phyloP scores from a whole-genome alignment of 2,888 invertebrate genomes.

The Drosophila multiciliata region DNA sequence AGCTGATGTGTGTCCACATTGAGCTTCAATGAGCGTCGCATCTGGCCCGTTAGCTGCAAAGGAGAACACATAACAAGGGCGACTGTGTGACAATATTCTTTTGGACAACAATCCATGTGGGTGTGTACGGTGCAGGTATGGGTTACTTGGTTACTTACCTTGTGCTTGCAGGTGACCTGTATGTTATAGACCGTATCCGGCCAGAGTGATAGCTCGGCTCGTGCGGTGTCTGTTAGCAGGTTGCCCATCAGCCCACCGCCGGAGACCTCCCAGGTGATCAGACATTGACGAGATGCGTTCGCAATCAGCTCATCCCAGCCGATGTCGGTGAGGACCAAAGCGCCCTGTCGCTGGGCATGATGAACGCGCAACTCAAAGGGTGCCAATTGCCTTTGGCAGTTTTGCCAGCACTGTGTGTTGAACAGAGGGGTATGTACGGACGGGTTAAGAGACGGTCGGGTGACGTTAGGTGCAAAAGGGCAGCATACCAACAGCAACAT shows the following conservation, averaged over 20 bases:
- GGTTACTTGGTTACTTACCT: constrained; percentile 72
- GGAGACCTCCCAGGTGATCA: constrained; percentile 85
- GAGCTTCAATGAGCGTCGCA: constrained; percentile 83
- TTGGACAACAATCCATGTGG: neutral
- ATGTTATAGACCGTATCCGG: constrained; percentile 85
- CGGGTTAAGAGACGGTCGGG: neutral
- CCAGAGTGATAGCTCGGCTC: constrained; percentile 84
- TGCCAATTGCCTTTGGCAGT: constrained; percentile 80
- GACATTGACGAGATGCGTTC: constrained; percentile 81
- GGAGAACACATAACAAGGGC: neutral
- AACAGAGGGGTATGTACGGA: neutral
- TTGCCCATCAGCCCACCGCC: constrained; percentile 85
- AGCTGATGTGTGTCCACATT: constrained; percentile 82
- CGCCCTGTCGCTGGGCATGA: constrained; percentile 84
- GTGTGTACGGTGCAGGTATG: neutral
- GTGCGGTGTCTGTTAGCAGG: constrained; percentile 84
- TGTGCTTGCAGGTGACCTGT: constrained; percentile 85
- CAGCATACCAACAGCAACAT: constrained; percentile 6
- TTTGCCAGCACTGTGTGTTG: constrained; percentile 83
- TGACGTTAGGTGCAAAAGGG: constrained; percentile 9
- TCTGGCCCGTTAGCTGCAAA: constrained; percentile 81
- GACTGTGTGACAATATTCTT: neutral
- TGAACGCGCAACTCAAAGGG: constrained; percentile 81
- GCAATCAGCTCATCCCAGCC: constrained; percentile 82
- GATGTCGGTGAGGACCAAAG: constrained; percentile 84